Percentiles rank a stretch among this genome's conserved stretches.
phyloP scores from a whole-genome alignment of 2,888 invertebrate species.

The Conistra vaccinii region DNA sequence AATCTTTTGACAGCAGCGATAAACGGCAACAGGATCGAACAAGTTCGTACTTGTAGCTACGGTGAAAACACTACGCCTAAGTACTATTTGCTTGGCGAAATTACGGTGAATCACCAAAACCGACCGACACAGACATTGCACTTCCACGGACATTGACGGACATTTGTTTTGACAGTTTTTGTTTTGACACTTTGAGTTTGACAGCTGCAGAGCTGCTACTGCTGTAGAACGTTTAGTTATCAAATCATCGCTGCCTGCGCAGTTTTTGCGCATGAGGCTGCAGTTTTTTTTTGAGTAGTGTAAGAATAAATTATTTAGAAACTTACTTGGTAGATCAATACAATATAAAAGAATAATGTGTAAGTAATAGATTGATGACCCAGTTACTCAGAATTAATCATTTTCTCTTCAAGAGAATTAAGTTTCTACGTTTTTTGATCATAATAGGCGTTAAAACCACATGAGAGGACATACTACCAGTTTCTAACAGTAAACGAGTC shows the following conservation, averaged over 20 bases:
- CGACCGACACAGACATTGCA: constrained; percentile 31
- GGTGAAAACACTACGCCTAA: constrained; percentile 53
- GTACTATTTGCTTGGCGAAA: constrained; percentile 19
- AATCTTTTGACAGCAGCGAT: constrained; percentile 34
- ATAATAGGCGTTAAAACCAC: no score
- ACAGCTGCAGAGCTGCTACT: constrained; percentile 1
- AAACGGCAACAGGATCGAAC: constrained; percentile 32
- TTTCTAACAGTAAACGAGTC: not conserved
- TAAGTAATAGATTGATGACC: no score
- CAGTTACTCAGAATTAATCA: no score
- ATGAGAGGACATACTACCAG: not conserved
- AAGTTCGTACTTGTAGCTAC: constrained; percentile 39
- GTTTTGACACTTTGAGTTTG: constrained; percentile 23
- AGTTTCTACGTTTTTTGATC: not conserved
- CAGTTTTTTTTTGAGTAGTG: no score
- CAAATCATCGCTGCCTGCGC: no score
- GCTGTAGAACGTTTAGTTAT: not conserved
- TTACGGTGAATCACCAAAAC: constrained; percentile 61
- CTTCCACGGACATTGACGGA: constrained; percentile 51
- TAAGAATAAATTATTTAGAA: no score
- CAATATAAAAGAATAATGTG: no score
- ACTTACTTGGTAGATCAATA: no score
- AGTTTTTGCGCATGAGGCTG: no score
- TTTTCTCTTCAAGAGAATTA: no score
- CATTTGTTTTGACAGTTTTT: constrained; percentile 65